A percentile compares a stretch with the other conserved stretches of the same genome.
Evolutionary conservation across 2,113 vertebrate genomes (phyloP).

Genomic region (Poicephalus gulielmi): DNA sequence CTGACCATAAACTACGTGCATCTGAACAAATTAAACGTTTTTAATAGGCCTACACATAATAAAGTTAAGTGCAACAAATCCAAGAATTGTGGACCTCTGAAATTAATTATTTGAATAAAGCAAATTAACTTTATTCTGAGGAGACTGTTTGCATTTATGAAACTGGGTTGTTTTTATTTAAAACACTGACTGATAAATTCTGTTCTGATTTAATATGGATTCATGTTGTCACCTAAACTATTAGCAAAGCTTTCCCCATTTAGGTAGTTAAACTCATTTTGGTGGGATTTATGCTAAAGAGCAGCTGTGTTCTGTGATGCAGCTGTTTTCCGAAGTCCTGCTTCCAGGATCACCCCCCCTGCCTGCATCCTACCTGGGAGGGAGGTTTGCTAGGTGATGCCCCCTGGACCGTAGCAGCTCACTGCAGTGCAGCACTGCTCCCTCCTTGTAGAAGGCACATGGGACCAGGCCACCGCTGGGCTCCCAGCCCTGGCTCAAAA

Average conservation of each 20-base stretch:
- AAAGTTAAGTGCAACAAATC: background rate
- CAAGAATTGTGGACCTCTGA: background rate
- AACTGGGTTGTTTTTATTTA: fast-evolving
- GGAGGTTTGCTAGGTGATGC: background rate
- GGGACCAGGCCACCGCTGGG: background rate
- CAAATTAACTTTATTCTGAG: background rate
- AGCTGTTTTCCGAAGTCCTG: background rate
- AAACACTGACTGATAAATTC: background rate
- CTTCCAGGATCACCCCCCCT: background rate
- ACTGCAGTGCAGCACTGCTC: background rate
- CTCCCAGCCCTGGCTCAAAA: background rate
- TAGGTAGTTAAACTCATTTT: background rate
- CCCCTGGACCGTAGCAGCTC: background rate
- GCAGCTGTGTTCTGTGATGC: background rate
- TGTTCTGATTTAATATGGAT: background rate
- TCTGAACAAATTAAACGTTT: background rate
- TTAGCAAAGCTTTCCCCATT: background rate
- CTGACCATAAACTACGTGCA: background rate
- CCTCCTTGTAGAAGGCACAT: background rate
- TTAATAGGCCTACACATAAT: too few relatives aligned
- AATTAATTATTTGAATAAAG: background rate
- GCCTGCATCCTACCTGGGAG: background rate
- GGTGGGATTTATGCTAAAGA: background rate
- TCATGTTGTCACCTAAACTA: background rate
- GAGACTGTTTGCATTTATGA: background rate